These are phyloP conservation scores for Watsonalla binaria DNA, from an alignment of 2,888 invertebrate species.

Conservation along the genomic window DNA sequence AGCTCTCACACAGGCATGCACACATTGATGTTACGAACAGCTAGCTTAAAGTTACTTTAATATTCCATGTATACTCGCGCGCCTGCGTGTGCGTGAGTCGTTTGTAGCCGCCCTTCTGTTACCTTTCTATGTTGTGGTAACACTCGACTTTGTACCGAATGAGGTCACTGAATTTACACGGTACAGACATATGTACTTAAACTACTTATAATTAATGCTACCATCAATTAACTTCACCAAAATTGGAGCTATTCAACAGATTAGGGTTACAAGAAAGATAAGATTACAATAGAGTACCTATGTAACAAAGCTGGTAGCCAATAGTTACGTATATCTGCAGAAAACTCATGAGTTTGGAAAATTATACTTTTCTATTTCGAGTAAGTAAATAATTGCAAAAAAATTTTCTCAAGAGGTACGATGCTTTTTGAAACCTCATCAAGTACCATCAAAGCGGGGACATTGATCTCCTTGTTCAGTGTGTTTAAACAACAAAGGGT, in stretches of 20 bases:
- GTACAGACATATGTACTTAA: constrained; percentile 18
- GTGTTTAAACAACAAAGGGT: background rate
- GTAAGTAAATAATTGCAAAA: too few species aligned
- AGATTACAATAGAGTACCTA: background rate
- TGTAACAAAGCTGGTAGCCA: too few species aligned
- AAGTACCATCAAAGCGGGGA: background rate
- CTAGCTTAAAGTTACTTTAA: too few species aligned
- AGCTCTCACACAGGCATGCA: too few species aligned
- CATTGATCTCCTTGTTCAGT: background rate
- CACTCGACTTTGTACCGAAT: constrained; percentile 9
- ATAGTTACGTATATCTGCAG: too few species aligned
- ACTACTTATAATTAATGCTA: constrained; percentile 1
- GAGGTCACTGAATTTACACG: constrained; percentile 22
- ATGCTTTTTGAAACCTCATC: too few species aligned
- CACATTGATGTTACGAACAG: too few species aligned
- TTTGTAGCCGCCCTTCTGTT: constrained; percentile 5
- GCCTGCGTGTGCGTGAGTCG: too few species aligned
- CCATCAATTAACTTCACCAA: background rate
- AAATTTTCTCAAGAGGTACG: too few species aligned
- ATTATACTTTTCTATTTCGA: too few species aligned
- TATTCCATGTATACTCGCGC: too few species aligned
- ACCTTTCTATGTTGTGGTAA: background rate
- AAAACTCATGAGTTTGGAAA: too few species aligned
- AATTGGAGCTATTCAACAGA: background rate
- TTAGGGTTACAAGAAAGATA: background rate